These are phyloP conservation scores for Coelinius sp. DNA, from an alignment of 2,888 invertebrate species.

Conservation along the genomic window DNA sequence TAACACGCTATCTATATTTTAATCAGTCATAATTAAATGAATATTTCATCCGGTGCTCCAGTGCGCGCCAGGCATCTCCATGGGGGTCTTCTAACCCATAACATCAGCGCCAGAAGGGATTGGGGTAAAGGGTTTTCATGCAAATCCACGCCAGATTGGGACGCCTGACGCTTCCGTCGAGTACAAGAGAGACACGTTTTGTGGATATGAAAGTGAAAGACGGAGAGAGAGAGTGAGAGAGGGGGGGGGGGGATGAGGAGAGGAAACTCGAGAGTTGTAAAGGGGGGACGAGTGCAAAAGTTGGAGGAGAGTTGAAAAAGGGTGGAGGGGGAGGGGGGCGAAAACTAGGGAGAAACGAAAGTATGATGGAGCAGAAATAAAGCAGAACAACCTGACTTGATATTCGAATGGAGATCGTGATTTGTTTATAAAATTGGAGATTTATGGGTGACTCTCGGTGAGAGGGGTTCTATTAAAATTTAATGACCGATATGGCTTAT, in stretches of 20 bases:
- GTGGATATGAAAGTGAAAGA: not conserved
- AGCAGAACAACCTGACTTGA: slow-evolving; percentile 23
- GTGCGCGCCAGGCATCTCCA: slow-evolving; percentile 35
- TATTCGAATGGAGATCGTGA: slow-evolving; percentile 50
- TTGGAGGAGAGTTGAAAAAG: slow-evolving; percentile 8
- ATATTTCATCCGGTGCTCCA: slow-evolving; percentile 63
- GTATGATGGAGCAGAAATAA: slow-evolving; percentile 12
- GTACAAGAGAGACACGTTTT: slow-evolving; percentile 22
- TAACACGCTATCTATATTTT: slow-evolving; percentile 66
- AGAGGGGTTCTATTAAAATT: not conserved
- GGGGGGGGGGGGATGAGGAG: slow-evolving; percentile 26
- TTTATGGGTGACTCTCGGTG: not conserved
- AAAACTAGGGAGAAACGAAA: slow-evolving; percentile 5
- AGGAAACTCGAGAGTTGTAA: slow-evolving; percentile 15
- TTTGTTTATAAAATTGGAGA: slow-evolving; percentile 48
- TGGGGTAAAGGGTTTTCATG: slow-evolving; percentile 59
- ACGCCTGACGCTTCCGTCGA: slow-evolving; percentile 27
- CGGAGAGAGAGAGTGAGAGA: slow-evolving; percentile 27
- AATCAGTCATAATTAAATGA: slow-evolving; percentile 68
- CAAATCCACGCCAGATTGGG: slow-evolving; percentile 62
- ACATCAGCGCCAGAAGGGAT: slow-evolving; percentile 35
- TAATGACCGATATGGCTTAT: not conserved
- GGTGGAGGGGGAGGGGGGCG: no score
- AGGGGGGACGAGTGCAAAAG: slow-evolving; percentile 3
- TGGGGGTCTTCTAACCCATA: slow-evolving; percentile 38